A percentile compares a stretch with the other conserved stretches of the same genome.
These are phyloP conservation scores for Ascidia mentula DNA, from an alignment of 23 tunicate genomes.

Conservation along the genomic window DNA sequence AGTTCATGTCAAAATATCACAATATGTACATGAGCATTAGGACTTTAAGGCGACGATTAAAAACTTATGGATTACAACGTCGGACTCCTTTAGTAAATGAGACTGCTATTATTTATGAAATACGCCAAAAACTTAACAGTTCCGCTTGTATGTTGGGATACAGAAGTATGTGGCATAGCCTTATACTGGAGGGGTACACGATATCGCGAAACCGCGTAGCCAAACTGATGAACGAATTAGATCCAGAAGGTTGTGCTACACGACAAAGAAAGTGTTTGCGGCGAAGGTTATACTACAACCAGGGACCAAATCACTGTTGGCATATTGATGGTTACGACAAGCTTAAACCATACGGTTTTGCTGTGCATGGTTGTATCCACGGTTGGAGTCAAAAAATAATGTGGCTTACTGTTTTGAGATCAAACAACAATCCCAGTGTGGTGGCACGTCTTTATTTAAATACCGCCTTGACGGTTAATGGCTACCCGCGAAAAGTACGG, in stretches of 20 bases:
- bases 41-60: neutral
- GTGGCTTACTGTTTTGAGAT: neutral
- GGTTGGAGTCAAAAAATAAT: constrained; percentile 7
- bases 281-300: neutral
- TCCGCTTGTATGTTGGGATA: constrained; percentile 11
- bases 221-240: constrained; percentile 13
- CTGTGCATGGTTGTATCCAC: constrained; percentile 10
- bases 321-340: constrained; percentile 17
- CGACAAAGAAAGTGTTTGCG: neutral
- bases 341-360: constrained; percentile 17
- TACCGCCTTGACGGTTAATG: neutral
- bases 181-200: neutral
- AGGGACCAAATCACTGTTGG: constrained; percentile 14
- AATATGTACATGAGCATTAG: neutral
- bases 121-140: neutral
- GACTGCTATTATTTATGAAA: neutral
- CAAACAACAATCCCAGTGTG: neutral
- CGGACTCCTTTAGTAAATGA: neutral
- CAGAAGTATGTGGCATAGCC: constrained; percentile 5
- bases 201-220: neutral
- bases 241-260: constrained; percentile 8
- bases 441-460: neutral
- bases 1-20: neutral
- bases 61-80: constrained; percentile 2
- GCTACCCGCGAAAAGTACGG: constrained; percentile 6